A percentile compares a stretch with the other conserved stretches of the same genome.
Conservation (phyloP, 1,140 invertebrate species). For the Penaeus indicus region DNA sequence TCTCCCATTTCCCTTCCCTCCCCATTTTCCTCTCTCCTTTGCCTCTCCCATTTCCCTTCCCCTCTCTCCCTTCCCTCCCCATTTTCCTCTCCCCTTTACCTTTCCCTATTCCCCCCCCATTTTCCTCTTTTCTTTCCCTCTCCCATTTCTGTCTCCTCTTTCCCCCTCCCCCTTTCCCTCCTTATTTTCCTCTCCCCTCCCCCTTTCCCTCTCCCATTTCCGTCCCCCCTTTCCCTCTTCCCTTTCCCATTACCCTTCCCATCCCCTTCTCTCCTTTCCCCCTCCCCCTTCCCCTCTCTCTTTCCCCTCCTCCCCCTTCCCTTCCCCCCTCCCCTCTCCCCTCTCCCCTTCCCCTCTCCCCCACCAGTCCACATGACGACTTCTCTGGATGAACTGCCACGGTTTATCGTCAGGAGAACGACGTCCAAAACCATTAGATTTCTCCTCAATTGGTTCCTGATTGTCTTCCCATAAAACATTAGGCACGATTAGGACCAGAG, state of each 20-base stretch:
- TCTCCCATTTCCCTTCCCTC: no score
- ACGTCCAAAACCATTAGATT: constrained; percentile 56
- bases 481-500: constrained; percentile 55
- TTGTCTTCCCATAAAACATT: constrained; percentile 64
- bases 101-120: not conserved
- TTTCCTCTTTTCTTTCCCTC: not conserved
- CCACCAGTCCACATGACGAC: constrained; percentile 34
- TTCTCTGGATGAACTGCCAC: constrained; percentile 47
- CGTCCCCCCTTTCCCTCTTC: not conserved
- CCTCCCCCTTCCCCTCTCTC: not conserved
- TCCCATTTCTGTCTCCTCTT: not conserved
- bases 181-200: not conserved
- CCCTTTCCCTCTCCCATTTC: not conserved
- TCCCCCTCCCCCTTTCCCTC: not conserved
- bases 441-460: constrained; percentile 64
- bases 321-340: not conserved
- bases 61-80: not conserved
- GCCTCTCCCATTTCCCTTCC: no score
- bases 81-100: not conserved
- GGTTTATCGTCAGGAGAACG: constrained; percentile 58
- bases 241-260: not conserved
- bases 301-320: not conserved
- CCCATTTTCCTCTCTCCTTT: no score
- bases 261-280: not conserved
- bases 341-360: not conserved